These are phyloP conservation scores for Pegoplata infirma DNA, from an alignment of 2,888 invertebrate genomes.

Conservation along the genomic window DNA sequence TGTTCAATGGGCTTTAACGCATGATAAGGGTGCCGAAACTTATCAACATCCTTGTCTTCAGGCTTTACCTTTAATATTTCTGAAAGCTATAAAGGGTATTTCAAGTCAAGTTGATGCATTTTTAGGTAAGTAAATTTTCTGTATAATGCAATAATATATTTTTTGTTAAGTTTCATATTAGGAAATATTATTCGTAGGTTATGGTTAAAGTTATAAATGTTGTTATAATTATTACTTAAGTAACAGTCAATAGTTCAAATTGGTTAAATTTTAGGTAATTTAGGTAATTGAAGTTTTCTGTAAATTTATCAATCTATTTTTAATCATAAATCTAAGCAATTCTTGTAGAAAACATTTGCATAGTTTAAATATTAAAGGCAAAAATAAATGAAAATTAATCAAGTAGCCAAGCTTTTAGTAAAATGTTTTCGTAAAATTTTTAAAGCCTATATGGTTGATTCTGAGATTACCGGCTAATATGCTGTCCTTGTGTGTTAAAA, in stretches of 20 bases:
- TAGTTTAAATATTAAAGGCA: no score
- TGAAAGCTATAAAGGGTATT: slow-evolving; percentile 94
- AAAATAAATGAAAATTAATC: no score
- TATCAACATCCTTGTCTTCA: slow-evolving; percentile 93
- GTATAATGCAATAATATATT: background rate
- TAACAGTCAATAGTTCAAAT: no score
- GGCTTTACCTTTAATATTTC: slow-evolving; percentile 91
- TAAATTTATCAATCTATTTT: no score
- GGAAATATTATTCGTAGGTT: background rate
- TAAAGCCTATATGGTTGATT: no score
- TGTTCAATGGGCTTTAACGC: slow-evolving; percentile 88
- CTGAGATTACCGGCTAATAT: no score
- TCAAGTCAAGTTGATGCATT: slow-evolving; percentile 97
- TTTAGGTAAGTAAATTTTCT: slow-evolving; percentile 83
- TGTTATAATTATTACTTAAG: no score
- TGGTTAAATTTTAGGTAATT: background rate
- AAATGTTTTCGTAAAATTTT: no score
- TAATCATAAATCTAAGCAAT: no score
- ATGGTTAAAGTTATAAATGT: background rate
- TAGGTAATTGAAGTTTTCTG: background rate
- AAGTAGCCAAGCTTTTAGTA: no score
- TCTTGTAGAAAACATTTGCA: no score
- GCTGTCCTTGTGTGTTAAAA: no score
- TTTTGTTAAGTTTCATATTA: background rate
- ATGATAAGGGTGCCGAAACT: slow-evolving; percentile 88